Conservation (phyloP, 1,140 invertebrate genomes). For the Oreohelix idahoensis region DNA sequence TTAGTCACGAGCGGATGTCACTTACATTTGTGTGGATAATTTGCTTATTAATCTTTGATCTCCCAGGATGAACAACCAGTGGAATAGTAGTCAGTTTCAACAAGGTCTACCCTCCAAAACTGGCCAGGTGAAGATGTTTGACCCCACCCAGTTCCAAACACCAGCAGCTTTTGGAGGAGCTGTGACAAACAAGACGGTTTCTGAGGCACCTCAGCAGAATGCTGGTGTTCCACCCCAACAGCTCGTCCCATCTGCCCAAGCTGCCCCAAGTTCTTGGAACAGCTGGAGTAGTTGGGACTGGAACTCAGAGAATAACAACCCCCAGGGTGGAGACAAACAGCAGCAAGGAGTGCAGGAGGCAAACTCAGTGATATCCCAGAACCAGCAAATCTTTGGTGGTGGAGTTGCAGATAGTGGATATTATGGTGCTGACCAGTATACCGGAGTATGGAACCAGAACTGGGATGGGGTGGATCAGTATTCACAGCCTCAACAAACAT, state of each 20-base stretch:
- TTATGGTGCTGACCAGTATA: background rate
- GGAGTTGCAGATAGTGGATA: background rate
- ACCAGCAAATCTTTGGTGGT: background rate
- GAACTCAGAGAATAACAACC: conserved; percentile 23
- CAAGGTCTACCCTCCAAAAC: conserved; percentile 28
- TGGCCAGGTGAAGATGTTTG: conserved; percentile 57
- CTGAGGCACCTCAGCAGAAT: background rate
- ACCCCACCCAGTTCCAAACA: conserved; percentile 52
- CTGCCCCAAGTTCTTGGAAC: conserved; percentile 40
- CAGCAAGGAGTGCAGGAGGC: background rate
- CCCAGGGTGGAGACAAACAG: background rate
- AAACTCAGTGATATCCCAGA: background rate
- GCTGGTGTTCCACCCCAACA: background rate
- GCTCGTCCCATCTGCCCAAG: background rate
- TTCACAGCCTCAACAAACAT: background rate
- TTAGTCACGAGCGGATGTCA: too few relatives aligned
- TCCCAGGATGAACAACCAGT: conserved; percentile 22
- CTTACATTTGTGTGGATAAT: too few relatives aligned
- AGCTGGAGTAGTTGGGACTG: conserved; percentile 50
- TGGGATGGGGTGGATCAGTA: background rate
- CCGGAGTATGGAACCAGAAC: conserved; percentile 5
- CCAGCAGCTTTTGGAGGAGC: background rate
- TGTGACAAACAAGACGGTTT: background rate
- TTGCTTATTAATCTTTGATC: background rate
- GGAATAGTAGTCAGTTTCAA: conserved; percentile 18